Evolutionary conservation across 2,797 vertebrate species (phyloP).

Genomic region (Alcedo quadribrachys): DNA sequence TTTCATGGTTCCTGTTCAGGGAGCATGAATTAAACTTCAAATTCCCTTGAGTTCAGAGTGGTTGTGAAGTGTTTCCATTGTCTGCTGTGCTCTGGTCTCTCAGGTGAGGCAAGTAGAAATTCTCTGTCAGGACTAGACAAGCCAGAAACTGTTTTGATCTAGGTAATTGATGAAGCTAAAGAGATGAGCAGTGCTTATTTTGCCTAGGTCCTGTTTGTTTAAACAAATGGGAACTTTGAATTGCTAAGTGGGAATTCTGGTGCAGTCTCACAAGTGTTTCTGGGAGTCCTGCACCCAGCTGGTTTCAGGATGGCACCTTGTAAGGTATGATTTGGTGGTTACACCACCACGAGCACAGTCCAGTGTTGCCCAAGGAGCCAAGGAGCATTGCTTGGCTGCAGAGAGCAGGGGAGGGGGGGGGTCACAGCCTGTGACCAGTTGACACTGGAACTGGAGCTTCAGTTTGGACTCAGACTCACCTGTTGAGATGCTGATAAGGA

Average conservation of each 20-base stretch:
- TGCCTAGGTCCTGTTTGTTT: background rate
- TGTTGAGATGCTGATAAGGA: background rate
- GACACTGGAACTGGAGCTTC: fast-evolving
- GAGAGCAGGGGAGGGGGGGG: background rate
- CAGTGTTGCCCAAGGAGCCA: background rate
- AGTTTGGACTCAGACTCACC: fast-evolving
- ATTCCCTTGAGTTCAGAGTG: background rate
- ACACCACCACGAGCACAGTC: fast-evolving
- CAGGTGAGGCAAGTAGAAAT: background rate
- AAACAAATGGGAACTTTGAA: background rate
- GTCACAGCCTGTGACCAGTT: background rate
- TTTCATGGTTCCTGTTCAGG: background rate
- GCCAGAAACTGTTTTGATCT: background rate
- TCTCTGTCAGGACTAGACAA: background rate
- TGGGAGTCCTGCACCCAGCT: background rate
- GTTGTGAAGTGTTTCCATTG: background rate
- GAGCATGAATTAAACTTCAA: background rate
- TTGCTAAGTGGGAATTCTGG: background rate
- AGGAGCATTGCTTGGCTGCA: fast-evolving
- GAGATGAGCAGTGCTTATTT: background rate
- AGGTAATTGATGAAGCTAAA: background rate
- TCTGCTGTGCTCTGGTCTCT: background rate
- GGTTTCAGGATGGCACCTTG: background rate
- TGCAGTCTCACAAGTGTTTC: background rate
- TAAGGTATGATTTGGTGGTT: background rate